phyloP scores from a whole-genome alignment of 2,888 invertebrate genomes.

The Lucinisca nassula region DNA sequence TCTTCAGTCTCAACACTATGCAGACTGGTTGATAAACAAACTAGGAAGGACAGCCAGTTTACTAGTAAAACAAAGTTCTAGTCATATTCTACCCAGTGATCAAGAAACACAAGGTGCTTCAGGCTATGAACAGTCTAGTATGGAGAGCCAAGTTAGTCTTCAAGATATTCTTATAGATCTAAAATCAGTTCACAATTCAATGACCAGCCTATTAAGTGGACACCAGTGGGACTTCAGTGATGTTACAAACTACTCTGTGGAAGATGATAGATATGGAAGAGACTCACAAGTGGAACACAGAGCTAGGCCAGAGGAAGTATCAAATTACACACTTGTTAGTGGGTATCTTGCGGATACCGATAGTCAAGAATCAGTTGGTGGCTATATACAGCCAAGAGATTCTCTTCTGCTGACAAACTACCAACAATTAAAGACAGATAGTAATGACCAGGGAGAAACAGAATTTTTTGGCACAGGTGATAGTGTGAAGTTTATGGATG shows the following conservation, averaged over 20 bases:
- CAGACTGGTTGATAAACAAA: background rate
- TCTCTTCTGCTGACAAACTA: background rate
- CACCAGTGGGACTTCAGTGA: background rate
- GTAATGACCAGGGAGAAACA: background rate
- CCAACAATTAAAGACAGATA: background rate
- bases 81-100: background rate
- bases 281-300: background rate
- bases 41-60: background rate
- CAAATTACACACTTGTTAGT: slow-evolving; percentile 19
- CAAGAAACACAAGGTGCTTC: background rate
- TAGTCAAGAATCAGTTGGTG: background rate
- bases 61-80: background rate
- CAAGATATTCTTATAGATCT: background rate
- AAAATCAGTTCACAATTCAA: background rate
- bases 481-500: background rate
- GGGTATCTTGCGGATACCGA: slow-evolving; percentile 27
- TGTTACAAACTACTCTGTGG: no score
- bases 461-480: background rate
- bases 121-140: background rate
- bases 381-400: background rate
- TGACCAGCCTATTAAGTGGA: background rate
- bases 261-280: background rate
- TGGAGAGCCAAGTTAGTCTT: background rate
- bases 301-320: background rate
- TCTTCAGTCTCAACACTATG: background rate